Conservation (phyloP, 2,797 vertebrate species). For the Sebastes steindachneri region DNA sequence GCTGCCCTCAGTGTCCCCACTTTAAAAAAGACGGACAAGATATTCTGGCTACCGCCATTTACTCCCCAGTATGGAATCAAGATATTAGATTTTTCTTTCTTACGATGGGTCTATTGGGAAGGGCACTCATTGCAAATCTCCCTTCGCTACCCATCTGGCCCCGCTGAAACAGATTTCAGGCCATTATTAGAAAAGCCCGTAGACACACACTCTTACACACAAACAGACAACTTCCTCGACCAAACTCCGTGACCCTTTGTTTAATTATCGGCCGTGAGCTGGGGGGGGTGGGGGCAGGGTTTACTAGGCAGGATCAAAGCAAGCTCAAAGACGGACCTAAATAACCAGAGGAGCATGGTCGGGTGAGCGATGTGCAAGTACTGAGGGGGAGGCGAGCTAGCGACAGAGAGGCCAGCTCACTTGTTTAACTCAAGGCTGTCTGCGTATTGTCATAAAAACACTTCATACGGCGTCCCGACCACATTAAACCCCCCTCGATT, state of each 20-base stretch:
- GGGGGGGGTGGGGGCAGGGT: neutral
- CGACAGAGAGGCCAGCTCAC: conserved; percentile 7
- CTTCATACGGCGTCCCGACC: conserved; percentile 36
- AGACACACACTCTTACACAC: neutral
- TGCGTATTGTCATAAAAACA: conserved; percentile 54
- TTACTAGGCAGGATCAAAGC: conserved; percentile 55
- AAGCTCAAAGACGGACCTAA: conserved; percentile 43
- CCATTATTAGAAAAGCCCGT: conserved; percentile 28
- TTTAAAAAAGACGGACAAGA: conserved; percentile 46
- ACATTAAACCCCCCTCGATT: conserved; percentile 57
- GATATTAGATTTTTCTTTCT: neutral
- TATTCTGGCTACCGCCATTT: conserved; percentile 20
- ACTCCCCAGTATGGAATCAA: conserved; percentile 3
- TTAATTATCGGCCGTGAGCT: conserved; percentile 46
- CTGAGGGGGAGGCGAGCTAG: neutral
- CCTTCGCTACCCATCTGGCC: neutral
- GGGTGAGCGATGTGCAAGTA: conserved; percentile 36
- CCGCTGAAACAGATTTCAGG: conserved; percentile 25
- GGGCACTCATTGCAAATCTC: conserved; percentile 7
- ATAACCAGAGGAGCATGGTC: conserved; percentile 43
- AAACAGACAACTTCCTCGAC: conserved; percentile 30
- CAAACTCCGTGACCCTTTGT: conserved; percentile 56
- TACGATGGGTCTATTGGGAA: neutral
- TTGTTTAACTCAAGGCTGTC: conserved; percentile 33
- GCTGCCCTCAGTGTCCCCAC: conserved; percentile 41